Evolutionary conservation across 2,888 invertebrate genomes (phyloP), one percentile per base, ranked within the genome.

Genomic region (Biston stratarius): DNA sequence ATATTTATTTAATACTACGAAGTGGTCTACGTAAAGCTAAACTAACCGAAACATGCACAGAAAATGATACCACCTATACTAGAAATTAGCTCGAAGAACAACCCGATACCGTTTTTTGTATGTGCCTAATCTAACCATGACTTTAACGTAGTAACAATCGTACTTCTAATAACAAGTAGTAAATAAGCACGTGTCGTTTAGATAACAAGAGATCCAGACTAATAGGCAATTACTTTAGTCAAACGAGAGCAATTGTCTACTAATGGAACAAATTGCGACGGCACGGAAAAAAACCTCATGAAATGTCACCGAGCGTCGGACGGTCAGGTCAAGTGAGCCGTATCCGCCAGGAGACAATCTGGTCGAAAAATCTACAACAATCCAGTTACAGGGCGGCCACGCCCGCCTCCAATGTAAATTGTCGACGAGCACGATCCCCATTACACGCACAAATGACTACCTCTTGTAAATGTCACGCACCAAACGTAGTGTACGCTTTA

Each of bases 351-450:
- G 78, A 78, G 73, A 76, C 71, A 80, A 86, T 86, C 85, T 82
- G 57, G 64, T 74, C 72, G 72, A 67, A 48, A 78, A 75, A 87
- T 87, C 86, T 81, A 83, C 79, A 76, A 69, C 75, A 81, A 79
- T 81, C 80, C 78, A 77, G 84, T 84, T 81, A 77, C 76, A 70
- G 75, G 73, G 80, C 75, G 76, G 76, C 76, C 82, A 81, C 82
- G 77, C 81, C 82, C 79, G 76, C 72, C 66, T 52, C 24, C 61
- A 74, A 77, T 75, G 81, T 72, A 77, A 77, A 77, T 74, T 74
- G 77, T 78, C 77, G 71, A 75, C 79, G 78, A 75, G 82, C 85
- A 86, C 83, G 85, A 82, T 83, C 80, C 83, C 82, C 83, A 84
- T 87, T 83, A 81, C 82, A 83, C 82, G 82, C 82, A 83, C 82